Percentiles rank a stretch among this genome's conserved stretches.
Evolutionary conservation across 2,797 vertebrate species (phyloP).

Genomic region (Notamacropus eugenii): DNA sequence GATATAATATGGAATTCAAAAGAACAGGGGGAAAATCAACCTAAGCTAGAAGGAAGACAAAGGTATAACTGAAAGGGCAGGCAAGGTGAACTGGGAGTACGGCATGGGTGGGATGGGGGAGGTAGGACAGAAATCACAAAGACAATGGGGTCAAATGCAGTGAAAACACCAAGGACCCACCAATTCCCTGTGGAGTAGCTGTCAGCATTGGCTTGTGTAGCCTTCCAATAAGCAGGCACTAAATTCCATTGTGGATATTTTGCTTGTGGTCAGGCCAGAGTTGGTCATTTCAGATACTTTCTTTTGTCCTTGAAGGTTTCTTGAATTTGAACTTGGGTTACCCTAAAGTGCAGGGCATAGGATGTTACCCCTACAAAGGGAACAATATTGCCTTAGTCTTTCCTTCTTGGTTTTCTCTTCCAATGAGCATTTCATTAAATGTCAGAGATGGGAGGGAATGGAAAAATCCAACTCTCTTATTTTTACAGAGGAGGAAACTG

Average conservation of each 20-base stretch:
- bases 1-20: neutral
- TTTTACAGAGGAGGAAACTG: neutral
- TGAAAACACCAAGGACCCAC: neutral
- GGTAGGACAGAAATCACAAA: neutral
- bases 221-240: constrained; percentile 44
- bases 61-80: neutral
- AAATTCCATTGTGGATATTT: constrained; percentile 72
- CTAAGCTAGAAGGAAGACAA: neutral
- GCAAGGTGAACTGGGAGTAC: neutral
- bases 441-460: neutral
- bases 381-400: neutral
- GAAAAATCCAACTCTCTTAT: neutral
- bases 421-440: neutral
- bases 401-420: neutral
- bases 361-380: constrained; percentile 50
- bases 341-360: constrained; percentile 63
- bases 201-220: constrained; percentile 46
- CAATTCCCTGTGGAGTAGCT: neutral
- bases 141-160: neutral
- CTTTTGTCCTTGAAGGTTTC: constrained; percentile 61
- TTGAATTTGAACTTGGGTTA: constrained; percentile 54
- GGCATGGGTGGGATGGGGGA: neutral
- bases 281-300: constrained; percentile 1
- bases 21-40: neutral
- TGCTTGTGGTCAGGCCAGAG: constrained; percentile 60